A percentile compares a stretch with the other conserved stretches of the same genome.
These are phyloP conservation scores for Alethe castanea DNA, from an alignment of 2,113 vertebrate species.

Conservation along the genomic window DNA sequence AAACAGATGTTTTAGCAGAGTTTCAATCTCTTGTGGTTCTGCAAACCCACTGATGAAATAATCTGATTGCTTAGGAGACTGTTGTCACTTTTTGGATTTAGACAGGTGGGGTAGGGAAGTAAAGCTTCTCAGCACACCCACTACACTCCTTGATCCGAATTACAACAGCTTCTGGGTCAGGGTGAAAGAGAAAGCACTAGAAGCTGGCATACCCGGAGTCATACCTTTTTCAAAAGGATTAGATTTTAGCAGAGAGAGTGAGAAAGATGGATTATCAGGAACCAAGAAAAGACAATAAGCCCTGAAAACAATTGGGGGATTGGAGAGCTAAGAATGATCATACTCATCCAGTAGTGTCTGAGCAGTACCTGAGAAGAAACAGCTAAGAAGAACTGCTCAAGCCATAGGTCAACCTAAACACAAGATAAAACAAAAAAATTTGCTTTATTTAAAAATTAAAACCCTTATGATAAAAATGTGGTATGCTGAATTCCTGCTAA, in stretches of 20 bases:
- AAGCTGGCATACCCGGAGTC: not conserved
- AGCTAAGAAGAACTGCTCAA: not conserved
- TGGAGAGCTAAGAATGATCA: not conserved
- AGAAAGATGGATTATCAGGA: not conserved
- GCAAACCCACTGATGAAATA: not conserved
- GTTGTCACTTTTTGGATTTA: not conserved
- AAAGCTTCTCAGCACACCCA: not conserved
- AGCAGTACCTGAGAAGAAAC: not conserved
- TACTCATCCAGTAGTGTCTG: not conserved
- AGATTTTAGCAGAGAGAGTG: not conserved
- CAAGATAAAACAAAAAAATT: not conserved
- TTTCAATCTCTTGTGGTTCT: not conserved
- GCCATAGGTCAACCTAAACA: not conserved
- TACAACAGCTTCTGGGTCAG: not conserved
- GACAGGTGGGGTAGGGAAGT: accelerated
- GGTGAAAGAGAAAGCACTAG: not conserved
- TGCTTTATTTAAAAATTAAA: not conserved
- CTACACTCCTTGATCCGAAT: not conserved
- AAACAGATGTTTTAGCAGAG: conserved; percentile 1
- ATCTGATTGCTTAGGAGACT: not conserved
- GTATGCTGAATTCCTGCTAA: not conserved
- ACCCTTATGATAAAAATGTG: not conserved
- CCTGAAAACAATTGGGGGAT: not conserved
- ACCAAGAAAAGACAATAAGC: not conserved
- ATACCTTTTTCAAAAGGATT: not conserved